Base-by-base conservation (phyloP, 2,113 vertebrate species). In the Cervus canadensis region DNA sequence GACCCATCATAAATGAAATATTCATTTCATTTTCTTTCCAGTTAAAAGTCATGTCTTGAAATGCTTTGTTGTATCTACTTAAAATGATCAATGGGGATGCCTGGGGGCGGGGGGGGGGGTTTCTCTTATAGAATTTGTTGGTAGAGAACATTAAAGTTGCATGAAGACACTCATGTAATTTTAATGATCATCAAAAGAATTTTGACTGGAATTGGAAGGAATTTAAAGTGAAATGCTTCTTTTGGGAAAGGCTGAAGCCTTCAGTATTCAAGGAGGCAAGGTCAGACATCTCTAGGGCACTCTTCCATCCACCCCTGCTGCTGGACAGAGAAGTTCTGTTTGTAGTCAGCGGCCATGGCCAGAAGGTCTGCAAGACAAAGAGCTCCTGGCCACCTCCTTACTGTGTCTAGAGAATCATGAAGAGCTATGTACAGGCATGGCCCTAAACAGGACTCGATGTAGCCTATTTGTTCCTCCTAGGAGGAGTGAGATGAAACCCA, bases 11-110 rank as follows among this genome's bases (percentile, higher is more conserved):
- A 94, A 98, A 96, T 98, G 95, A 98, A 98, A 98, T 97, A 97
- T 98, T 98, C 93, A 98, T 98, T 98, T 97, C 96, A 96, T 97
- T 98, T 97, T 98, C 97, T 94, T 97, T 95, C 86, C 57, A 50
- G 89, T 97, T 98, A 98, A 97, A 95, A 95, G 85, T 94, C 79
- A 17, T 93, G 96, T 96, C 95, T 97, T 98, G 91, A 95, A 98
- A 96, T 95, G 59, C 88, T 97, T 97, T 97, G 93, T 98, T 98
- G 89, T 97, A 93, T 92, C 97, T 98, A 67, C 95, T 97, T 96
- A 96, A 92, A 92, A 93, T 97, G 97, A 98, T 97, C 97, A 96
- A 43, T 96, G 82, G 95, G 50, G 86, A 26, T 9, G 93, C 93
- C 97, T 85, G 13, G 60, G 92, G 43, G 5, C 5, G 43, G 43